Percentiles rank a stretch among this genome's conserved stretches.
phyloP scores from a whole-genome alignment of 2,888 invertebrate species.

The Achlya flavicornis region DNA sequence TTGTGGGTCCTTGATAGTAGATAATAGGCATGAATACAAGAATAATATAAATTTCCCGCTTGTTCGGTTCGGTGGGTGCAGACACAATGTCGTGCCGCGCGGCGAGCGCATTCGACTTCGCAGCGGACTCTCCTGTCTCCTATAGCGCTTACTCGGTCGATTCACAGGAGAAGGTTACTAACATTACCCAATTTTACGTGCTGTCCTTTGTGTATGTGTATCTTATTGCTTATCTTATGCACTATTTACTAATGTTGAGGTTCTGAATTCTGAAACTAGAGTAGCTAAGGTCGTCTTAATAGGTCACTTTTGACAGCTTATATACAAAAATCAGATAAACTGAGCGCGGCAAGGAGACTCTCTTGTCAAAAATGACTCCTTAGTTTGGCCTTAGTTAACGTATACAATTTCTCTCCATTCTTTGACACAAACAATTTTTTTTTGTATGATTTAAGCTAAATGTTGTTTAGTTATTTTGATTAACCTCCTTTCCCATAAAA shows the following conservation, averaged over 20 bases:
- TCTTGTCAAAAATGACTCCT: too few species aligned
- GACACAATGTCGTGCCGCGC: conserved; percentile 77
- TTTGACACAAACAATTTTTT: not conserved
- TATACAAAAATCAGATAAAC: too few species aligned
- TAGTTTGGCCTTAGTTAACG: not conserved
- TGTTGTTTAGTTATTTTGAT: too few species aligned
- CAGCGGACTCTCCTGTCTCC: conserved; percentile 69
- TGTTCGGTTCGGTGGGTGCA: conserved; percentile 44
- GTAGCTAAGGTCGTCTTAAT: not conserved
- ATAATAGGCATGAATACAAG: conserved; percentile 12
- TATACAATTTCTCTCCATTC: not conserved
- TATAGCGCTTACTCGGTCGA: conserved; percentile 79
- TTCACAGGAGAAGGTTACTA: conserved; percentile 81
- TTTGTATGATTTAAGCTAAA: too few species aligned
- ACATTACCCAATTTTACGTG: conserved; percentile 46
- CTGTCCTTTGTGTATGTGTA: conserved; percentile 33
- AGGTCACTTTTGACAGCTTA: too few species aligned
- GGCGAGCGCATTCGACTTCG: conserved; percentile 79
- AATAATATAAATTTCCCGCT: conserved; percentile 24
- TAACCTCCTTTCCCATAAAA: too few species aligned
- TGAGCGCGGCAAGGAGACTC: too few species aligned
- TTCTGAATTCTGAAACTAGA: not conserved
- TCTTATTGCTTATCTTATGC: not conserved
- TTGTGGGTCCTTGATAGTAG: conserved; percentile 8
- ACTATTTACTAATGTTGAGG: not conserved